Conservation (phyloP, 2,888 invertebrate species). For the Apodemia duryi region DNA sequence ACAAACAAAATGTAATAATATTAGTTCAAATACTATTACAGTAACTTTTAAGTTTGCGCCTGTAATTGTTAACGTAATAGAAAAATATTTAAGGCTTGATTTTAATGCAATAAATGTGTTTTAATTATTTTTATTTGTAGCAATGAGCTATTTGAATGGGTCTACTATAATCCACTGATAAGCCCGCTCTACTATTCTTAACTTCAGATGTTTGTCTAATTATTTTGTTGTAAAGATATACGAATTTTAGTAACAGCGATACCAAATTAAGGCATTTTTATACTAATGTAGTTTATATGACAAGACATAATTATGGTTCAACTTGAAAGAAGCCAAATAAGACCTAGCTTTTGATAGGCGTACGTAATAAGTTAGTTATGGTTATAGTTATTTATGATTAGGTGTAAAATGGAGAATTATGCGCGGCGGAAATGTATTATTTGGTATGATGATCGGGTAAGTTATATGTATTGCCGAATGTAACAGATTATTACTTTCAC, state of each 20-base stretch:
- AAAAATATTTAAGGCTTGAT: neutral
- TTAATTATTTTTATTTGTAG: neutral
- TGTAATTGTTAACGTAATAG: neutral
- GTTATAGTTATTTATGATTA: slow-evolving; percentile 42
- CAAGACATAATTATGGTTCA: slow-evolving; percentile 77
- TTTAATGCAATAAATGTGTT: neutral
- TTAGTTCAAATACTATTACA: too few relatives aligned
- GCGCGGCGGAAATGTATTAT: slow-evolving; percentile 56
- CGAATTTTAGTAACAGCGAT: slow-evolving; percentile 56
- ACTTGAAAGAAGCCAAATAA: slow-evolving; percentile 79
- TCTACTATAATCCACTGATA: neutral
- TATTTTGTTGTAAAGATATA: slow-evolving; percentile 40
- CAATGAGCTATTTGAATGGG: neutral
- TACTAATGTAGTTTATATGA: slow-evolving; percentile 46
- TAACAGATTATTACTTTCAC: neutral
- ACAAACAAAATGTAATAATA: too few relatives aligned
- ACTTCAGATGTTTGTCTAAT: slow-evolving; percentile 19
- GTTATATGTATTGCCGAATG: slow-evolving; percentile 20
- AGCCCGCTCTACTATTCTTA: slow-evolving; percentile 1
- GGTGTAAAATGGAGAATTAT: slow-evolving; percentile 37
- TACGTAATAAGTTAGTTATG: slow-evolving; percentile 41
- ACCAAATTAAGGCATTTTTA: slow-evolving; percentile 71
- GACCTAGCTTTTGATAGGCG: slow-evolving; percentile 64
- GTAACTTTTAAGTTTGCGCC: neutral
- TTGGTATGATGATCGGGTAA: slow-evolving; percentile 44